phyloP scores from a whole-genome alignment of 2,797 vertebrate species.

The Mormyrus hasselquistii region DNA sequence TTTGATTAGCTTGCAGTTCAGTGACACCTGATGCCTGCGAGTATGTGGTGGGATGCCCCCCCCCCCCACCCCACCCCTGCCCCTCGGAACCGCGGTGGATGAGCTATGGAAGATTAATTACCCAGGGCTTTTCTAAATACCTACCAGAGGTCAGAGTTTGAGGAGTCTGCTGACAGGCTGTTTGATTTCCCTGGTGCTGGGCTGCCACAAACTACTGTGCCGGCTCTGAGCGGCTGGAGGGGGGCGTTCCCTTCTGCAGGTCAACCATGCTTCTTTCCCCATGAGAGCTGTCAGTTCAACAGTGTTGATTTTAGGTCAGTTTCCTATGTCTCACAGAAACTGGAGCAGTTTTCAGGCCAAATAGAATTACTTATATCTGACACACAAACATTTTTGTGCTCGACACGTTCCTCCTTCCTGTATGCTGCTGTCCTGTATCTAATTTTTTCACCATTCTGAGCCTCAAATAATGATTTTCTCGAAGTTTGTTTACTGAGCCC shows the following conservation, averaged over 20 bases:
- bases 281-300: neutral
- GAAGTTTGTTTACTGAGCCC: neutral
- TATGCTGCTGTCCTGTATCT: neutral
- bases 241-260: neutral
- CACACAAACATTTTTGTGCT: neutral
- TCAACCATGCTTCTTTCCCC: constrained; percentile 17
- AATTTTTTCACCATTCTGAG: constrained; percentile 11
- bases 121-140: constrained; percentile 21
- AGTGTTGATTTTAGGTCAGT: neutral
- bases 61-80: neutral
- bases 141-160: constrained; percentile 37
- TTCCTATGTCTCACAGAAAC: neutral
- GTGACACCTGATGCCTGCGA: constrained; percentile 23
- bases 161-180: constrained; percentile 42
- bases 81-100: neutral
- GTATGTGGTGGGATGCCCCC: neutral
- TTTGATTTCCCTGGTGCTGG: constrained; percentile 24
- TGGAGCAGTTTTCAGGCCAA: neutral
- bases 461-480: constrained; percentile 33
- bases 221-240: neutral
- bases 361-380: neutral
- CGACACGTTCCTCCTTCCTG: neutral
- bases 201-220: neutral
- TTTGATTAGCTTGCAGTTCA: constrained; percentile 43
- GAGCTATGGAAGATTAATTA: constrained; percentile 32